Conservation (phyloP, 2,888 invertebrate genomes). For the Amphipyra tragopoginis region DNA sequence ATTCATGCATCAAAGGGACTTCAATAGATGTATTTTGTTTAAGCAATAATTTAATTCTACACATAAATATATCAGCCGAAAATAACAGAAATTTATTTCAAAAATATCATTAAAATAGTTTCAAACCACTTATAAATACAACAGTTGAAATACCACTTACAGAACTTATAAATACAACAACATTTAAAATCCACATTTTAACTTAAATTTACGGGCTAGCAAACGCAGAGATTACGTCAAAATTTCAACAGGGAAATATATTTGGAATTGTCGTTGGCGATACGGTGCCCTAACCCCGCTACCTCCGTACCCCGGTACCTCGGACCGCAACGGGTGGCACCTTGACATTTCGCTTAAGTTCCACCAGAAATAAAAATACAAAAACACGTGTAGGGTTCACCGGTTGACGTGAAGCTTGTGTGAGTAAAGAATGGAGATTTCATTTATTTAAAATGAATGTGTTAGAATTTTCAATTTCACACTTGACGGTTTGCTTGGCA, state of each 20-base stretch:
- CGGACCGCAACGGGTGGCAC: conserved; percentile 49
- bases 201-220: conserved; percentile 39
- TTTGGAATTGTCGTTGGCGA: conserved; percentile 44
- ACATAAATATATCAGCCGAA: too few relatives aligned
- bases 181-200: conserved; percentile 32
- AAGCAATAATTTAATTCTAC: too few relatives aligned
- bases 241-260: conserved; percentile 55
- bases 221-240: conserved; percentile 46
- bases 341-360: conserved; percentile 64
- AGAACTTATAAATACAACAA: conserved; percentile 5
- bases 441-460: conserved; percentile 15
- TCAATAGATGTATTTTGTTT: too few relatives aligned
- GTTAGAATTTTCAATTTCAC: conserved; percentile 3
- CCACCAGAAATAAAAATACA: conserved; percentile 61
- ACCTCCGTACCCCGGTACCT: conserved; percentile 17
- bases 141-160: conserved; percentile 9
- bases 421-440: conserved; percentile 34
- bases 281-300: conserved; percentile 33
- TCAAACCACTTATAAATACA: too few relatives aligned
- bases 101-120: too few relatives aligned
- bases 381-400: conserved; percentile 44
- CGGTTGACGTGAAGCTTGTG: conserved; percentile 19
- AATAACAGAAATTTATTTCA: too few relatives aligned
- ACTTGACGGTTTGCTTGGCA: background rate
- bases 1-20: too few relatives aligned